Conservation (phyloP, 2,888 invertebrate genomes). For the Plusia festucae region DNA sequence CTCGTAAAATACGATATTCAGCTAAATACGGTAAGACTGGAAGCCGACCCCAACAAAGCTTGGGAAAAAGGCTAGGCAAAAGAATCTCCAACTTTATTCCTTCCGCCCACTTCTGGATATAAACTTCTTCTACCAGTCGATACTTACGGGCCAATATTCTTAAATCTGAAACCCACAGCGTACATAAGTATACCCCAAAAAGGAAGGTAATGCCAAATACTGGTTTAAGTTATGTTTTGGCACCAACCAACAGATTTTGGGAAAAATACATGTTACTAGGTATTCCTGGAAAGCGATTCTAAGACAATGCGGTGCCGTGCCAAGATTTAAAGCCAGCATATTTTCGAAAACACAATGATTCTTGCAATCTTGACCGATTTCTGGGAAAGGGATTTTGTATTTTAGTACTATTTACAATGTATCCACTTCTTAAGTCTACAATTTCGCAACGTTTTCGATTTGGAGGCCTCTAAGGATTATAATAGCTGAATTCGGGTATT, state of each 20-base stretch:
- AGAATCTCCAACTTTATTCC: neutral
- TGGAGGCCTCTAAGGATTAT: no score
- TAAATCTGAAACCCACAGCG: neutral
- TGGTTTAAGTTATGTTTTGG: constrained; percentile 6
- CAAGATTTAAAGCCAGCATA: constrained; percentile 1
- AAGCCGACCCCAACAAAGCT: no score
- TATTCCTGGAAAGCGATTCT: neutral
- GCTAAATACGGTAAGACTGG: no score
- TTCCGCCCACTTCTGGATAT: neutral
- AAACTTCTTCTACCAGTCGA: neutral
- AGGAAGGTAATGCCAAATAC: constrained; percentile 3
- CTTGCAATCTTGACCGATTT: neutral
- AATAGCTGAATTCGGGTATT: no score
- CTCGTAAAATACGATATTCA: no score
- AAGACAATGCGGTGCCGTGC: neutral
- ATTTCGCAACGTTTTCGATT: no score
- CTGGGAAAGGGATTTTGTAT: neutral
- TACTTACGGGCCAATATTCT: neutral
- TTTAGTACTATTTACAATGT: neutral
- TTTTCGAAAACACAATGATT: neutral
- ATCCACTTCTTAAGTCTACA: no score
- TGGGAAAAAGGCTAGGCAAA: no score
- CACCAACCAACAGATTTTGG: neutral
- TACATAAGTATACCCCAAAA: neutral
- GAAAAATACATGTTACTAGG: neutral